These are phyloP conservation scores for Tylochromis polylepis DNA, from an alignment of 2,113 vertebrate genomes.

Conservation along the genomic window DNA sequence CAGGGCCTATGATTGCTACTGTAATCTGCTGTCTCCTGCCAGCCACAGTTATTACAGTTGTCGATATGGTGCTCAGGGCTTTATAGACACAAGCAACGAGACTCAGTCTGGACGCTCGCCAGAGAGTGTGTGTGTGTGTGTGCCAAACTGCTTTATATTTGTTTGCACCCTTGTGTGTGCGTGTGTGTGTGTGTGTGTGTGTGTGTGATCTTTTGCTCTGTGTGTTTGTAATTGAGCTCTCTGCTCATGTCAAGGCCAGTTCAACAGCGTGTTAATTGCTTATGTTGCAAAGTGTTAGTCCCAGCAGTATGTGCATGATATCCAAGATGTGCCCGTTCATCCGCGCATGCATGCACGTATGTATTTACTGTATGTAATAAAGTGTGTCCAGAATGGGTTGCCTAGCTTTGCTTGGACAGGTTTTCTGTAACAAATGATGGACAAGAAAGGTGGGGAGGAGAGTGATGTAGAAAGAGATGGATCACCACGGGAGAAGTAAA, in stretches of 20 bases:
- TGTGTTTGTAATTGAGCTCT: constrained; percentile 49
- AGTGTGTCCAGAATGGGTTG: not conserved
- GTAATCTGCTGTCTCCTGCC: constrained; percentile 63
- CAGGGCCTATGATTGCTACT: constrained; percentile 44
- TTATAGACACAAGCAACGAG: constrained; percentile 61
- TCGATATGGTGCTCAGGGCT: constrained; percentile 63
- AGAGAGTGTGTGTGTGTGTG: constrained; percentile 23
- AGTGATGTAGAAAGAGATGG: not conserved
- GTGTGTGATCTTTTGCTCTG: constrained; percentile 18
- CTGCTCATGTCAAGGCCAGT: constrained; percentile 43
- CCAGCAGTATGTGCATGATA: not conserved
- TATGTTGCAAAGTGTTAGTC: constrained; percentile 39
- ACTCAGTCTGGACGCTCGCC: constrained; percentile 47
- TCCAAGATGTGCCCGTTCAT: not conserved
- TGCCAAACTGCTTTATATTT: constrained; percentile 19
- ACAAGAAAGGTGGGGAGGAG: not conserved
- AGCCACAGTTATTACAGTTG: constrained; percentile 68
- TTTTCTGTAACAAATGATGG: not conserved
- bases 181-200: not conserved
- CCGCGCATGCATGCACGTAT: not conserved
- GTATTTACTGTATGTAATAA: not conserved
- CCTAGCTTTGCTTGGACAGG: not conserved
- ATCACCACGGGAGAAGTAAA: not conserved
- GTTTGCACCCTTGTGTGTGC: constrained; percentile 24
- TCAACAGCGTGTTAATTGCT: constrained; percentile 54